Conservation (phyloP, 2,113 vertebrate species). For the Neodontobutis hainanensis region DNA sequence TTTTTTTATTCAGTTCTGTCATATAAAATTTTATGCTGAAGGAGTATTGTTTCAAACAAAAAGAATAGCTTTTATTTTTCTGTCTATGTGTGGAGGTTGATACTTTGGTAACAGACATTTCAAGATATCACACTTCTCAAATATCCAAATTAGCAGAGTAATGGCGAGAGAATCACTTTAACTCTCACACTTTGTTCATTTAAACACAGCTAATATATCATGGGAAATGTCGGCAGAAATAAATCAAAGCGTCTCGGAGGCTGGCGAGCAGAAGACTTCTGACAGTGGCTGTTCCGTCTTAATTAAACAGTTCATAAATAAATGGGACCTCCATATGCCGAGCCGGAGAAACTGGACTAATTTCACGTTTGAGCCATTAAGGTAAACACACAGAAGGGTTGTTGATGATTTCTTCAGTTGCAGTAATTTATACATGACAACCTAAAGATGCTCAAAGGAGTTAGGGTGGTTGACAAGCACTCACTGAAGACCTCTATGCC, state of each 20-base stretch:
- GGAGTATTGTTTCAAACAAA: too few relatives aligned
- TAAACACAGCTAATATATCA: slow-evolving; percentile 63
- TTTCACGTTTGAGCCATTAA: slow-evolving; percentile 25
- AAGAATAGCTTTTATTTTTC: too few relatives aligned
- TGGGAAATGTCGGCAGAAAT: slow-evolving; percentile 53
- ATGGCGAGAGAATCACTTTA: slow-evolving; percentile 51
- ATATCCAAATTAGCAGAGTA: slow-evolving; percentile 53
- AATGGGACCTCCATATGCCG: slow-evolving; percentile 48
- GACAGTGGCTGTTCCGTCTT: slow-evolving; percentile 53
- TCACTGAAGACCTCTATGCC: not conserved
- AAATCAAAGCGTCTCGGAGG: slow-evolving; percentile 44
- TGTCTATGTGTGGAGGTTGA: too few relatives aligned
- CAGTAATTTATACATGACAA: slow-evolving; percentile 26
- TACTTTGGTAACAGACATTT: slow-evolving; percentile 2
- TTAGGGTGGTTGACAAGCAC: slow-evolving; percentile 2
- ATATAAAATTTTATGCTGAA: not conserved
- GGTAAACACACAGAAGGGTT: slow-evolving; percentile 9
- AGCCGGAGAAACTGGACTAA: slow-evolving; percentile 17
- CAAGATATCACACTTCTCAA: slow-evolving; percentile 26
- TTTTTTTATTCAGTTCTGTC: not conserved
- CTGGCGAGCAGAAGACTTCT: slow-evolving; percentile 33
- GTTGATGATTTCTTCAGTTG: slow-evolving; percentile 38
- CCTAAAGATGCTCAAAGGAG: slow-evolving; percentile 20
- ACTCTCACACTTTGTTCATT: slow-evolving; percentile 63
- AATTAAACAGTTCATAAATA: slow-evolving; percentile 70